Evolutionary conservation across 2,113 vertebrate genomes (phyloP), one percentile per base, ranked within the genome.

Genomic region (Tursiops truncatus): DNA sequence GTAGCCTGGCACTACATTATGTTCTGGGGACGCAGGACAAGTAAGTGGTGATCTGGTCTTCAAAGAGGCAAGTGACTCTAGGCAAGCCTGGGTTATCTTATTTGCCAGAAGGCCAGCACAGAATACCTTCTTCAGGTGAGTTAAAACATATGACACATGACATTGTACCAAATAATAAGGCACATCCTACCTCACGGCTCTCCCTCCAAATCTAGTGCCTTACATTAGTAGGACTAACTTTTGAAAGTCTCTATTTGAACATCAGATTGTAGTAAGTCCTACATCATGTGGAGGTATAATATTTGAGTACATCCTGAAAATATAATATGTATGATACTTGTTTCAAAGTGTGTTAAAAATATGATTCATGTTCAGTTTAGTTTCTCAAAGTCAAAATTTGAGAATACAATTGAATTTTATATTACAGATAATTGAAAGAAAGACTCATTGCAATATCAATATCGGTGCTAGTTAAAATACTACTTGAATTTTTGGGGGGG

Each of bases 241-340:
- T 65, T 79, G 33, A 80, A 96, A 83, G 65, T 95, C 83, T 93
- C 60, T 68, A 23, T 88, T 89, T 80, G 44, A 79, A 65, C 9
- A 65, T 65, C 63, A 47, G 56, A 21, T 63, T 41, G 71, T 31
- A 84, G 21, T 60, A 87, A 83, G 33, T 77, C 38, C 38, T 56
- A 21, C 17, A 10, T 47, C 28, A 38, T 28, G 41, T 65, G 38
- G 68, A 56, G 44, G 10, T 50, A 77, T 50, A 65, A 33, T 79
- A 82, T 36, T 60, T 26, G 36, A 87, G 58, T 71, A 70, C 95
- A 68, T 79, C 83, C 36, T 92, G 63, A 83, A 96, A 68, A 84
- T 38, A 25, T 53, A 70, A 50, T 60, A 28, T 56, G 11, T 5
- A 21, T 76, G 25, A 44, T 83, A 68, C 44, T 91, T 91, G 41